These are phyloP conservation scores for Euleptes europaea DNA, from an alignment of 2,113 vertebrate species.

Conservation along the genomic window DNA sequence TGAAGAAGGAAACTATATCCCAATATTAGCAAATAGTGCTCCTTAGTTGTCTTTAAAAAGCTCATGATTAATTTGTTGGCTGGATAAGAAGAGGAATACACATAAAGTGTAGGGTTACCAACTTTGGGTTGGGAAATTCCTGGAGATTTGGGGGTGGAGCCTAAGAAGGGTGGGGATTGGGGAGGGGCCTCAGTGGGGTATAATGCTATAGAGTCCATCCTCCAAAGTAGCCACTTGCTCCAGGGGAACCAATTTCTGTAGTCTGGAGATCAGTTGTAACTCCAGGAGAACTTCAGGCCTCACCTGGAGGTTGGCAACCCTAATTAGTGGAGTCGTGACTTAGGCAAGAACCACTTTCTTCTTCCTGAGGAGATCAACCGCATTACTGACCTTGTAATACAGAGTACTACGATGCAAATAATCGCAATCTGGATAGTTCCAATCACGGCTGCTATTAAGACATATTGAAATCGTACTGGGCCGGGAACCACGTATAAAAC, in stretches of 20 bases:
- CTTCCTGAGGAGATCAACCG: neutral
- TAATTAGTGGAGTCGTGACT: neutral
- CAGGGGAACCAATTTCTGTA: no score
- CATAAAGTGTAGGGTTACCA: no score
- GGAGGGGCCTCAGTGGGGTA: no score
- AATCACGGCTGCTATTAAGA: conserved; percentile 98
- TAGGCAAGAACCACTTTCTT: conserved; percentile 1
- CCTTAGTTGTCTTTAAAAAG: neutral
- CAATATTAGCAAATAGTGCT: neutral
- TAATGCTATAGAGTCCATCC: no score
- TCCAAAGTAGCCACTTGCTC: no score
- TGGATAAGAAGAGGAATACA: neutral
- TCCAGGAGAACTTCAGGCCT: no score
- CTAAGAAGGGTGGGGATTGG: no score
- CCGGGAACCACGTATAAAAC: conserved; percentile 97
- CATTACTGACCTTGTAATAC: conserved; percentile 93
- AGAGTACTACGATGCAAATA: conserved; percentile 98
- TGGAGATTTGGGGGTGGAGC: neutral
- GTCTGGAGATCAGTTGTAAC: no score
- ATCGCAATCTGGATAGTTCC: conserved; percentile 98
- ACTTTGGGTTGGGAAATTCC: no score
- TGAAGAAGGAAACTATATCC: neutral
- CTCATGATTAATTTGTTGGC: no score
- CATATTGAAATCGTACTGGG: conserved; percentile 95
- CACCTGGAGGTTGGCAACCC: no score